Conservation (phyloP, 2,888 invertebrate genomes). For the Schrankia costaestrigalis region DNA sequence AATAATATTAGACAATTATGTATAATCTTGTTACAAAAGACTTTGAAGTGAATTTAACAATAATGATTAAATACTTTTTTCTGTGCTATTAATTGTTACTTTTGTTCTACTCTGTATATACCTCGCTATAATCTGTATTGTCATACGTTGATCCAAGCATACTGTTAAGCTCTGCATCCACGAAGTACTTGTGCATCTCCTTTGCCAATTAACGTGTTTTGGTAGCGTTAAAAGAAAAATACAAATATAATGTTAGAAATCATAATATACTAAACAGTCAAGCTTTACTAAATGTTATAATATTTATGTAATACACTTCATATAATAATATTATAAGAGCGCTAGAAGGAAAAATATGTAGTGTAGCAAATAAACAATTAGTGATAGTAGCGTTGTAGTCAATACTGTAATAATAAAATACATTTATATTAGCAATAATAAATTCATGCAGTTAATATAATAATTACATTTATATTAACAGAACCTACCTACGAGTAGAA, state of each 20-base stretch:
- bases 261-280: slow-evolving; percentile 18
- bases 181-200: slow-evolving; percentile 90
- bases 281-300: slow-evolving; percentile 14
- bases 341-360: too few relatives aligned
- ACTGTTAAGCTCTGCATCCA: slow-evolving; percentile 90
- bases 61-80: neutral
- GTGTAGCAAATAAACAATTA: neutral
- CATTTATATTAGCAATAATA: too few relatives aligned
- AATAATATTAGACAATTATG: neutral
- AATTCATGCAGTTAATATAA: too few relatives aligned
- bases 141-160: slow-evolving; percentile 84
- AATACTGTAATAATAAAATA: too few relatives aligned
- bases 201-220: slow-evolving; percentile 79
- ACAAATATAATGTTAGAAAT: slow-evolving; percentile 59
- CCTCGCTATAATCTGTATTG: slow-evolving; percentile 75
- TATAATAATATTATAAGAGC: neutral
- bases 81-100: slow-evolving; percentile 15
- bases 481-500: too few relatives aligned
- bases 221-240: slow-evolving; percentile 75
- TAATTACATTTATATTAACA: too few relatives aligned
- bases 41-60: neutral
- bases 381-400: too few relatives aligned
- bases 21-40: neutral
- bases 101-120: slow-evolving; percentile 54
- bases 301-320: neutral